Evolutionary conservation across 2,797 vertebrate species (phyloP).

Genomic region (Hippopotamyrus pictus): DNA sequence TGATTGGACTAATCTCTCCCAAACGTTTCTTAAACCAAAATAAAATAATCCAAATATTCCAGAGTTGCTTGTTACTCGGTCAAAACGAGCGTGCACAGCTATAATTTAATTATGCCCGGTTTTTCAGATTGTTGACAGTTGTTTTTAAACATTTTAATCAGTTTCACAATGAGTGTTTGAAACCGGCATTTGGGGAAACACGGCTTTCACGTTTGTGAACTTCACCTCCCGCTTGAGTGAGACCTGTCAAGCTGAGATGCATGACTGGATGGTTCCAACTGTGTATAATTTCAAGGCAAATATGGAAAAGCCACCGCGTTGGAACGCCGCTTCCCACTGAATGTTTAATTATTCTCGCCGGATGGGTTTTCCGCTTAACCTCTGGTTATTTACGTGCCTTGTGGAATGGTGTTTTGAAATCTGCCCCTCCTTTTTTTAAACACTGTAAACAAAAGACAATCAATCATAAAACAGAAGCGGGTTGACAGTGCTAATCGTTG

Average conservation of each 20-base stretch:
- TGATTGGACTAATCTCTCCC: background rate
- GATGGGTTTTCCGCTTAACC: conserved; percentile 54
- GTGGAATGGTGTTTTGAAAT: conserved; percentile 66
- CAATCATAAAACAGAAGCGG: conserved; percentile 56
- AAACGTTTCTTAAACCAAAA: background rate
- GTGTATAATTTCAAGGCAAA: conserved; percentile 71
- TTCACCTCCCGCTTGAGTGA: conserved; percentile 66
- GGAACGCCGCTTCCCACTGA: conserved; percentile 61
- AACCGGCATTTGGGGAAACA: conserved; percentile 49
- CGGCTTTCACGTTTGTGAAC: conserved; percentile 54
- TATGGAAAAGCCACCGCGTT: conserved; percentile 65
- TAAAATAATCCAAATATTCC: background rate
- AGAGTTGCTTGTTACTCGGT: background rate
- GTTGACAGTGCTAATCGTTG: conserved; percentile 63
- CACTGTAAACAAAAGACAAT: conserved; percentile 71
- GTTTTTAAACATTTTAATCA: conserved; percentile 47
- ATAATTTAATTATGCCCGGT: conserved; percentile 8
- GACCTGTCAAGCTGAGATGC: conserved; percentile 70
- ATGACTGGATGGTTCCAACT: conserved; percentile 57
- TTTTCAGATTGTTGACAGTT: conserved; percentile 39
- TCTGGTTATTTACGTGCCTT: conserved; percentile 63
- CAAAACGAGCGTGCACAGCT: background rate
- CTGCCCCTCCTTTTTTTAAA: conserved; percentile 57
- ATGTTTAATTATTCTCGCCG: conserved; percentile 51
- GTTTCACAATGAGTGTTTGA: conserved; percentile 45